These are phyloP conservation scores for Eleginops maclovinus DNA, from an alignment of 2,113 vertebrate genomes.

Conservation along the genomic window DNA sequence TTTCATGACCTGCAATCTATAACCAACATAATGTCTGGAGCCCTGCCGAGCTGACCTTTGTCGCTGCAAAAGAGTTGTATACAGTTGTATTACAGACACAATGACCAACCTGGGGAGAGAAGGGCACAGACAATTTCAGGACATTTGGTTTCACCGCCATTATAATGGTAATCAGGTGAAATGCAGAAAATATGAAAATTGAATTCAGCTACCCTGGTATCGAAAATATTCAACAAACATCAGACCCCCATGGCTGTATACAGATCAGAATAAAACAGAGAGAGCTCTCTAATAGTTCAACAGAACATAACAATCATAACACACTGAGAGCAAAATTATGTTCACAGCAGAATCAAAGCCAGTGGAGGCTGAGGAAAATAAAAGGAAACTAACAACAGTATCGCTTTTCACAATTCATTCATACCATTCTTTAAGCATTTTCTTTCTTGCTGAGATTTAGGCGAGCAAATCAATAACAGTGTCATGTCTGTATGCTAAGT, in stretches of 20 bases:
- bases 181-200: conserved; percentile 17
- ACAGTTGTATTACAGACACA: conserved; percentile 17
- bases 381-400: background rate
- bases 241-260: conserved; percentile 5
- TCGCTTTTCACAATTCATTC: background rate
- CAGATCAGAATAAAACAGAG: conserved; percentile 16
- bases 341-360: conserved; percentile 43
- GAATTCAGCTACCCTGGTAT: background rate
- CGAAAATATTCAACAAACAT: conserved; percentile 12
- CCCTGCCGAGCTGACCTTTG: conserved; percentile 44
- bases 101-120: conserved; percentile 37
- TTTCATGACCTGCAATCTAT: background rate
- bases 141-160: background rate
- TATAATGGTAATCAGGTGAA: conserved; percentile 24
- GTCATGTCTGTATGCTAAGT: background rate
- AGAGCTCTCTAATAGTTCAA: conserved; percentile 23
- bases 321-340: conserved; percentile 22
- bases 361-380: background rate
- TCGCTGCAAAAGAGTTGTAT: conserved; percentile 16
- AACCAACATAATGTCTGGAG: conserved; percentile 22
- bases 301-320: conserved; percentile 28
- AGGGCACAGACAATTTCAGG: conserved; percentile 8
- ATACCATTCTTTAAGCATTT: background rate
- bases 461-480: background rate
- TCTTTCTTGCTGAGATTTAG: background rate